Evolutionary conservation across 2,888 invertebrate genomes (phyloP), one percentile per base, ranked within the genome.

Genomic region (Drosophila subsilvestris): DNA sequence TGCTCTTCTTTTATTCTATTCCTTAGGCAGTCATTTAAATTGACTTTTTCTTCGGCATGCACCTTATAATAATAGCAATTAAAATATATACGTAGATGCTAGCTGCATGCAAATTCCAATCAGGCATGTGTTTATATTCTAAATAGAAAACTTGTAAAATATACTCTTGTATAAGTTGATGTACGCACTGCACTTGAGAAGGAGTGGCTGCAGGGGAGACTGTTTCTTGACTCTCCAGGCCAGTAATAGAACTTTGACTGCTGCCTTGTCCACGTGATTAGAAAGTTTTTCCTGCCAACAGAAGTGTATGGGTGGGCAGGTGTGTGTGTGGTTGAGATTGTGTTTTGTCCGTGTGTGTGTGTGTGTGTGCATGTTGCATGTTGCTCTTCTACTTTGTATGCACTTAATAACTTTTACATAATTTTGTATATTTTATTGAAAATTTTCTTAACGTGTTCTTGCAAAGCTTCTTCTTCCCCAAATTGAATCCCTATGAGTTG

Each of bases 71-170:
- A 81, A 78, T 42, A 78, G 63, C 65, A 65, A 80, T 83, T 78
- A 83, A 80, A 83, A 78, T 71, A 65, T 75, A 72, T 79, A n/a
- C n/a, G n/a, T n/a, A 9, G 17, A 43, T 49, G 77, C 58, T 12
- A 10, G 57, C 43, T 18, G 47, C 71, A 48, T 42, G 59, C 71
- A 59, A 80, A 77, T 84, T 85, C 77, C 88, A 88, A 84, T 88
- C 84, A 88, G 74, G 88, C 88, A 86, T 88, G 84, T 84, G 88
- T 85, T 85, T 85, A 88, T 80, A 86, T 84, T 88, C 83, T 83
- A 88, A 80, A 88, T 86, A 68, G 86, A 86, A 85, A 85, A 84
- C 84, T 88, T 87, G 67, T 75, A 69, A 85, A 79, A 79, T 74
- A 73, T 55, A 70, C 54, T 51, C 49, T 37, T 37, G 14, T n/a